A percentile compares a stretch with the other conserved stretches of the same genome.
Evolutionary conservation across 2,113 vertebrate genomes (phyloP).

Genomic region (Empidonax traillii): DNA sequence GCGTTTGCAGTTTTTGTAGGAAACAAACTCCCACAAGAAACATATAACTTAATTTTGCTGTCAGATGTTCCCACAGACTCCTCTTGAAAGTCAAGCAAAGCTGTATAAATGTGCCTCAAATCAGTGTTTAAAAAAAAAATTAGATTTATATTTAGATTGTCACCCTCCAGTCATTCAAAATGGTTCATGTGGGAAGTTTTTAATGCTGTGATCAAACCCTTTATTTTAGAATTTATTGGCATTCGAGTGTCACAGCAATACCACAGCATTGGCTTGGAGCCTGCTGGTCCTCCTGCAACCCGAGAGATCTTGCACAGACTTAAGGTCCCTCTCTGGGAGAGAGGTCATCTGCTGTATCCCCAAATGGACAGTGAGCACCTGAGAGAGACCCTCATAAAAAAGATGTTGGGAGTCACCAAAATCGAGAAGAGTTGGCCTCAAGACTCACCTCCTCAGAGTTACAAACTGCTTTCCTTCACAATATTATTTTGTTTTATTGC

Average conservation of each 20-base stretch:
- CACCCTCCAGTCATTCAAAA: conserved; percentile 24
- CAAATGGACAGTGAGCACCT: background rate
- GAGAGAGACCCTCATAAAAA: background rate
- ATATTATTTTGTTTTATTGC: background rate
- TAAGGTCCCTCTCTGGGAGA: background rate
- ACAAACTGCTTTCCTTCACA: background rate
- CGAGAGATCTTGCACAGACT: background rate
- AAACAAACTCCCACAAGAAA: conserved; percentile 47
- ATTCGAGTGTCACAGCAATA: background rate
- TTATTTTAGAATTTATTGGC: background rate
- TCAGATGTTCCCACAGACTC: conserved; percentile 56
- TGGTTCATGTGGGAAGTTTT: background rate
- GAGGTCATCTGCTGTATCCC: background rate
- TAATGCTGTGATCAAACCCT: background rate
- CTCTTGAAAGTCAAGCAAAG: background rate
- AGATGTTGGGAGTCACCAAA: background rate
- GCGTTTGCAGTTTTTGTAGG: background rate
- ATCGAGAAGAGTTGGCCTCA: background rate
- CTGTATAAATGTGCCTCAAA: conserved; percentile 2
- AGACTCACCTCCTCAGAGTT: background rate
- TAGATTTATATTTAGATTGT: conserved; percentile 33
- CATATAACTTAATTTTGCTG: conserved; percentile 48
- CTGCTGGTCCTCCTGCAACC: background rate
- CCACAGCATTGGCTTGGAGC: background rate
- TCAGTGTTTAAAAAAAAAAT: background rate